Conservation (phyloP, 2,888 invertebrate genomes). For the Trachelus stipa region DNA sequence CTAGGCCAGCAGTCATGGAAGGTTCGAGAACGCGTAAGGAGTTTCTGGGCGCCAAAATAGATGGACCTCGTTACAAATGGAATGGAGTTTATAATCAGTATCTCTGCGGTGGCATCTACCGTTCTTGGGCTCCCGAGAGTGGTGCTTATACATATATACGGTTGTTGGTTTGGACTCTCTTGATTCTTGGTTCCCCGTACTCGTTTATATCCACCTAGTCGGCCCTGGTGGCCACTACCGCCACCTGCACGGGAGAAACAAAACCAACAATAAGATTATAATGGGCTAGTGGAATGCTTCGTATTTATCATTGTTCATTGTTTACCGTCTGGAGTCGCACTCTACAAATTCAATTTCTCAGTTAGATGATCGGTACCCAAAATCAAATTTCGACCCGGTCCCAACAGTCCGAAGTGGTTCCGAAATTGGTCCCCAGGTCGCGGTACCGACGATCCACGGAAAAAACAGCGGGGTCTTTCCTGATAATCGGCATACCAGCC, state of each 20-base stretch:
- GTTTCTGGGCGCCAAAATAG: constrained; percentile 62
- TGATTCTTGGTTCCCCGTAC: constrained; percentile 56
- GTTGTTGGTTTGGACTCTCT: constrained; percentile 28
- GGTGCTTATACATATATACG: constrained; percentile 2
- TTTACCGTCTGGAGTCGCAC: constrained; percentile 44
- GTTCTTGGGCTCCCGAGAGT: constrained; percentile 33
- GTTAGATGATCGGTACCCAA: neutral
- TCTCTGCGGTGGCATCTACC: constrained; percentile 61
- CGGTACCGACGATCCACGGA: neutral
- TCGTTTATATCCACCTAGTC: constrained; percentile 55
- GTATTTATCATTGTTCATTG: constrained; percentile 61
- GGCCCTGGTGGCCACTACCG: constrained; percentile 33
- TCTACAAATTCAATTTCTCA: neutral
- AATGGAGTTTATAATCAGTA: constrained; percentile 66
- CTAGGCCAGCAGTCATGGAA: constrained; percentile 34
- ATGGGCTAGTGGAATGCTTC: constrained; percentile 55
- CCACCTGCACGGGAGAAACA: constrained; percentile 57
- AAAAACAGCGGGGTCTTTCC: neutral
- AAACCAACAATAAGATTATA: constrained; percentile 62
- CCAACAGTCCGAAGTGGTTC: neutral
- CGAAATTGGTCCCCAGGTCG: neutral
- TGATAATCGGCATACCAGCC: neutral
- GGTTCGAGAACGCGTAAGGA: constrained; percentile 32
- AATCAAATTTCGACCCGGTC: neutral
- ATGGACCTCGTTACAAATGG: constrained; percentile 66